phyloP scores from a whole-genome alignment of 1,140 invertebrate genomes.

The Aphelenchoides fujianensis region DNA sequence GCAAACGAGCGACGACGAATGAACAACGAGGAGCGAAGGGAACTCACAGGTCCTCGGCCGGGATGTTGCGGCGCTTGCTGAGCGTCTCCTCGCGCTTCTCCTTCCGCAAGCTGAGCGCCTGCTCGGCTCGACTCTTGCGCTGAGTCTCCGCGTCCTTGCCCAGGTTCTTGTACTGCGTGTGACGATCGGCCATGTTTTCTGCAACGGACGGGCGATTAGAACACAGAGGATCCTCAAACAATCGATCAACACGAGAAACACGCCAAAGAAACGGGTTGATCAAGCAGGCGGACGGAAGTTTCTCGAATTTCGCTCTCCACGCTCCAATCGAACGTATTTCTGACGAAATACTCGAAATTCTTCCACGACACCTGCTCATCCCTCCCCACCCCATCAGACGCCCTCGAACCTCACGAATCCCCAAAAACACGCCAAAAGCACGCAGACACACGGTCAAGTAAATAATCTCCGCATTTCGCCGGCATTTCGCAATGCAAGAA shows the following conservation, averaged over 20 bases:
- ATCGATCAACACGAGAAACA: no score
- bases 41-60: constrained; percentile 27
- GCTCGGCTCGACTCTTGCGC: constrained; percentile 75
- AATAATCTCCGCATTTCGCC: no score
- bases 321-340: background rate
- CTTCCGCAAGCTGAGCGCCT: constrained; percentile 89
- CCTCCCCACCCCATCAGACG: no score
- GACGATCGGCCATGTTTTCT: constrained; percentile 46
- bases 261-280: background rate
- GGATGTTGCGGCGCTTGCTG: constrained; percentile 87
- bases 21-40: constrained; percentile 1
- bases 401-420: no score
- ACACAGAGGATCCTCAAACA: no score
- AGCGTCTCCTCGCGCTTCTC: constrained; percentile 93
- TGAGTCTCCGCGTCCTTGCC: constrained; percentile 58
- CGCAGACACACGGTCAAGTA: no score
- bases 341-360: background rate
- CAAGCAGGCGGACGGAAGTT: background rate
- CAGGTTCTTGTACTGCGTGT: constrained; percentile 58
- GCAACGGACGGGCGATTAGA: background rate
- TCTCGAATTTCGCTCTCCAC: background rate
- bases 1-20: constrained; percentile 20
- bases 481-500: no score
- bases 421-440: no score
- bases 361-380: background rate